Conservation (phyloP, 2,797 vertebrate genomes). For the Sebastes alutus region DNA sequence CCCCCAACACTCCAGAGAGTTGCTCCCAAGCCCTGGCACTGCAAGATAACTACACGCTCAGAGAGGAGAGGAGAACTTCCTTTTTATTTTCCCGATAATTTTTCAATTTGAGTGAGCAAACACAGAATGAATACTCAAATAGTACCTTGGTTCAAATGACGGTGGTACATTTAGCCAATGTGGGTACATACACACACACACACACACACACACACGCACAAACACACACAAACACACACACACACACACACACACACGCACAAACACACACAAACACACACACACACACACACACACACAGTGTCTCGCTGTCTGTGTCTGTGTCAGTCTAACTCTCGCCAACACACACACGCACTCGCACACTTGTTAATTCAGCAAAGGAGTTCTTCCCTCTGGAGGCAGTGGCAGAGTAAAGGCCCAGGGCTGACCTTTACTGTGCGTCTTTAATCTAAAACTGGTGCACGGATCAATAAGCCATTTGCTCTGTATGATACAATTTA, state of each 20-base stretch:
- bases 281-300: background rate
- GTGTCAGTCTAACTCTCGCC: conserved; percentile 5
- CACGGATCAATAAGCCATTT: conserved; percentile 81
- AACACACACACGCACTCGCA: background rate
- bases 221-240: background rate
- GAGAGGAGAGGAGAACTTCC: conserved; percentile 81
- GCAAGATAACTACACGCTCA: conserved; percentile 78
- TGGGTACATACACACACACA: background rate
- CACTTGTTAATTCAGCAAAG: conserved; percentile 69
- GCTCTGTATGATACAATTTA: conserved; percentile 74
- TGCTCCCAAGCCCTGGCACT: conserved; percentile 53
- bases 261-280: background rate
- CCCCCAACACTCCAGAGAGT: conserved; percentile 59
- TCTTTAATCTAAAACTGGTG: conserved; percentile 80
- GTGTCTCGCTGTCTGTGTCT: background rate
- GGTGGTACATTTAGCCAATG: conserved; percentile 43
- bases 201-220: background rate
- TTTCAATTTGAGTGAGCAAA: conserved; percentile 90
- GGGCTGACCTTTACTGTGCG: conserved; percentile 73
- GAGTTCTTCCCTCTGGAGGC: conserved; percentile 63
- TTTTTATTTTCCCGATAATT: conserved; percentile 84
- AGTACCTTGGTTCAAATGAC: conserved; percentile 55
- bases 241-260: background rate
- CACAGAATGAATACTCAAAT: conserved; percentile 84
- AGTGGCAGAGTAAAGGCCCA: conserved; percentile 48